Base-by-base conservation (phyloP, 2,797 vertebrate species). In the Chaetodon trifasciatus region DNA sequence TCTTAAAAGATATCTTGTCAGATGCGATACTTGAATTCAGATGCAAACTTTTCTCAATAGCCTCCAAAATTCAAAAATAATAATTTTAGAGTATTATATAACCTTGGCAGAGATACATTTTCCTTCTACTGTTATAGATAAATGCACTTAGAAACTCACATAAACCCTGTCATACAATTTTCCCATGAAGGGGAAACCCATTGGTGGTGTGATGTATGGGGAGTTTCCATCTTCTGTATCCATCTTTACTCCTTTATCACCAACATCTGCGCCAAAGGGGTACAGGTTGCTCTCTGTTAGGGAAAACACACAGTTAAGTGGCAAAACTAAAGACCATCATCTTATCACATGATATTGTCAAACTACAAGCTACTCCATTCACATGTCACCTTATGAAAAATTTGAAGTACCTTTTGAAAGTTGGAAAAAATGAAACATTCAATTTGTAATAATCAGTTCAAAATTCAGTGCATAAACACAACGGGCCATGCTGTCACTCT, bases 201-300 rank as follows among this genome's bases (percentile, higher is more conserved):
- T 69, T 2, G 94, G 91, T 37, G 94, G 95, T 39, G 40, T 89
- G 56, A 97, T 96, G 83, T 95, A 96, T 3, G 95, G 96, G 32
- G 96, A 96, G 80, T 92, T 96, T 86, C 92, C 95, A 92, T 97
- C 96, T 84, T 88, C 85, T 35, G 77, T 39, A 28, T 88, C 79
- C 8, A 95, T 71, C 73, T 85, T 73, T 17, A 96, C 60, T 46
- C 21, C 46, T 81, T 67, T n/a, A 82, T 97, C 96, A 52, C 93
- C 95, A 19, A 93, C 92, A 42, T 93, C 94, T 12, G 73, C 71
- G 91, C 96, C 96, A 89, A 89, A 96, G 1, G 96, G 96, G 85
- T 91, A 96, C 79, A 97, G 76, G 76, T 73, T 76, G 60, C 94
- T 93, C 84, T 96, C 96, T 97, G 75, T 83, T 17, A 77, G 52